Evolutionary conservation across 2,888 invertebrate species (phyloP), one percentile per base, ranked within the genome.

Genomic region (Ochropacha duplaris): DNA sequence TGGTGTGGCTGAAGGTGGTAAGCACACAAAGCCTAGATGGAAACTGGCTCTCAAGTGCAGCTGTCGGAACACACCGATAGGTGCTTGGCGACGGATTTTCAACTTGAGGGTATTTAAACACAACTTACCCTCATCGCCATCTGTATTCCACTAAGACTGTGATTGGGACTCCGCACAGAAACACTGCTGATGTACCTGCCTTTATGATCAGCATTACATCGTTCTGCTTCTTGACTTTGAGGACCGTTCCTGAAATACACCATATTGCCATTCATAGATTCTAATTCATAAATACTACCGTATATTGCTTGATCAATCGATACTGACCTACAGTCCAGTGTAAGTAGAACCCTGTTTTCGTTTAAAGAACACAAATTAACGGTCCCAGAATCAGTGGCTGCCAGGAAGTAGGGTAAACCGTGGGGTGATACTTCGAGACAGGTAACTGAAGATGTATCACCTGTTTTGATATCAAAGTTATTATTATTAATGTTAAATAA

Each of bases 341-440:
- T 90, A 49, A 92, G 83, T 8, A 91, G 82, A 66, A 90, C 86
- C 60, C 88, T 84, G 4, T 71, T 65, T 12, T 88, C 86, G 0
- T 74, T 44, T 26, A 90, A 36, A 0, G 89, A 88, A 60, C 87
- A 91, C 0, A 92, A 59, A 49, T 80, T 83, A 28, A 92, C 71
- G 16, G 86, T 84, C 5, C 92, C 92, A 19, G 79, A 57, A 14
- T 90, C 88, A 0, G 87, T 89, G 65, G 86, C 88, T 19, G 90
- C 90, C 9, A 92, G 59, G 58, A 88, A 88, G 58, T 86, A 83
- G 0, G 87, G 86, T 26, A 86, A 39, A 0, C 72, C 74, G 6
- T 83, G 79, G 0, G 81, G 71, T 0, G 88, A 86, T 0, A 81
- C 72, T 34, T 86, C 84, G 14, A 92, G 19, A 54, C 79, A 77